These are phyloP conservation scores for Diploptera punctata DNA, from an alignment of 2,888 invertebrate genomes.

Conservation along the genomic window DNA sequence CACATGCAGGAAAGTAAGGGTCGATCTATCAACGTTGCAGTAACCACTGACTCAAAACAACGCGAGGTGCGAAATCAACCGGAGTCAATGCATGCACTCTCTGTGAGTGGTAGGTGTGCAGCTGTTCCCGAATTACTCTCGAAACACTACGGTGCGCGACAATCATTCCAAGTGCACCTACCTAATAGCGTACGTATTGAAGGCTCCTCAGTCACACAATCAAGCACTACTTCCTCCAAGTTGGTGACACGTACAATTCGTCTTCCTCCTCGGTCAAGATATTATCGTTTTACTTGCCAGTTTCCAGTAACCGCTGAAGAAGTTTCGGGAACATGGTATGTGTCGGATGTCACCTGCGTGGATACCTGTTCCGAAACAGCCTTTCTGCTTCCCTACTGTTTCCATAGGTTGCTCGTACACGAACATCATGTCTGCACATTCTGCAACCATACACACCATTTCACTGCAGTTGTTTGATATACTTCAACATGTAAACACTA, in stretches of 20 bases:
- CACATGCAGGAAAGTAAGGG: neutral
- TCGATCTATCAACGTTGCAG: neutral
- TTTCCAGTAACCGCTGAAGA: neutral
- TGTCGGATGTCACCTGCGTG: too few species aligned
- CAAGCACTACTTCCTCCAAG: too few species aligned
- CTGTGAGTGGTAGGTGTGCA: neutral
- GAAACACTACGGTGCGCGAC: too few species aligned
- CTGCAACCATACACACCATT: neutral
- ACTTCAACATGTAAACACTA: neutral
- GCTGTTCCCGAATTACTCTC: neutral
- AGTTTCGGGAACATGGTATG: too few species aligned
- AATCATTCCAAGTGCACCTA: too few species aligned
- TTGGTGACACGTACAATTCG: too few species aligned
- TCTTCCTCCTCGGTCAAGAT: too few species aligned
- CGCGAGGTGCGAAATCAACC: neutral
- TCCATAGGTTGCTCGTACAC: neutral
- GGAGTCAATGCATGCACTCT: neutral
- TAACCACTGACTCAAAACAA: neutral
- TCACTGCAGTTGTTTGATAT: neutral
- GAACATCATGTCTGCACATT: neutral
- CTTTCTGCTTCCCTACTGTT: neutral
- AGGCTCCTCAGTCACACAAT: too few species aligned
- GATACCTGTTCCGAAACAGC: too few species aligned
- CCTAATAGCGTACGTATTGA: too few species aligned
- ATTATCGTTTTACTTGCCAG: too few species aligned